A percentile compares a stretch with the other conserved stretches of the same genome.
Evolutionary conservation across 1,140 invertebrate species (phyloP).

Genomic region (Elymnias hypermnestra): DNA sequence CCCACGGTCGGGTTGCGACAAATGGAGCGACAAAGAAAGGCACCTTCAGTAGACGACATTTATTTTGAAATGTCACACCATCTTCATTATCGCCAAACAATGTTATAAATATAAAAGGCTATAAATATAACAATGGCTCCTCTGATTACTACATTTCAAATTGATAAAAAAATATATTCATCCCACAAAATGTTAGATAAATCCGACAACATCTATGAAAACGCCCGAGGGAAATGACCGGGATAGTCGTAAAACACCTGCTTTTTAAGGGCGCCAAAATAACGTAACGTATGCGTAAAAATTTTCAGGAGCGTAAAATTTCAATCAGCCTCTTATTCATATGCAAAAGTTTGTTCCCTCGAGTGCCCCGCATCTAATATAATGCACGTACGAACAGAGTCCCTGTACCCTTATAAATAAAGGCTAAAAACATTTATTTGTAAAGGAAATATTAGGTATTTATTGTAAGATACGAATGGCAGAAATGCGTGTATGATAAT

Average conservation of each 20-base stretch:
- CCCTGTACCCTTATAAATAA: background rate
- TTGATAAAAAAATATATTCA: background rate
- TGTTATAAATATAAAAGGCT: background rate
- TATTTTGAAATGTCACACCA: background rate
- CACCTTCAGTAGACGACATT: too few species aligned
- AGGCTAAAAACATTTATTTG: too few species aligned
- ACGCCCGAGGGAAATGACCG: conserved; percentile 15
- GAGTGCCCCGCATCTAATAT: conserved; percentile 15
- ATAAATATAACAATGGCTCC: background rate
- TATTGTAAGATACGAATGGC: too few species aligned
- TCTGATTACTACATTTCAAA: background rate
- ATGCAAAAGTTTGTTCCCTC: conserved; percentile 50
- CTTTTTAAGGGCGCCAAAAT: conserved; percentile 23
- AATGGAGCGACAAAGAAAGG: too few species aligned
- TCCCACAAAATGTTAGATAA: conserved; percentile 8
- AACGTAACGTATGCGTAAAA: conserved; percentile 56
- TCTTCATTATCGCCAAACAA: background rate
- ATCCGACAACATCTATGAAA: conserved; percentile 8
- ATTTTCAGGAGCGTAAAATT: conserved; percentile 56
- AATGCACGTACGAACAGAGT: too few species aligned
- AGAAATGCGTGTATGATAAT: too few species aligned
- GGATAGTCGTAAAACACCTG: conserved; percentile 20
- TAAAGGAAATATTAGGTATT: too few species aligned
- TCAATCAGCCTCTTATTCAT: conserved; percentile 63
- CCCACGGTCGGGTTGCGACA: too few species aligned